Base-by-base conservation (phyloP, 2,797 vertebrate species). In the Antrozous pallidus region DNA sequence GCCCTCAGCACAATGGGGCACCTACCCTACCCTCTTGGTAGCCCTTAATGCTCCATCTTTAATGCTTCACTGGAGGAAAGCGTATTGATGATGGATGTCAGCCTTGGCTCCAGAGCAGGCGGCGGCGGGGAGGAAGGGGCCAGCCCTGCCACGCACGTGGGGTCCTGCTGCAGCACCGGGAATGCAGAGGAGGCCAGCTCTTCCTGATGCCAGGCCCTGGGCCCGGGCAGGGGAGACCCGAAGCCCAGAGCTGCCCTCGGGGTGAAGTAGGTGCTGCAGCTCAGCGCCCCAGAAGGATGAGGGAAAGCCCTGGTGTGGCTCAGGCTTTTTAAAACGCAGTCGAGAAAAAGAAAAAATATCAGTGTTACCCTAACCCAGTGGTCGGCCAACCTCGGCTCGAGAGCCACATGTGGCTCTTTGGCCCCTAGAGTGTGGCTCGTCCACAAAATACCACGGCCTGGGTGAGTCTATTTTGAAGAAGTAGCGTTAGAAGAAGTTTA, bases 61-160 rank as follows among this genome's bases (percentile, higher is more conserved):
- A 54, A 5, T 56, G 3, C 28, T n/a, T 42, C 3, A 0, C 22
- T 13, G 14, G 56, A 71, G 31, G 24, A 11, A 91, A 42, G 28
- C 0, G 0, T 17, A 3, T 65, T 33, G 22, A 20, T 54, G 54
- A 5, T 0, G 12, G 65, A 20, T 2, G 12, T 18, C 45, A 56
- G 31, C 61, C 20, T 22, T 18, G 74, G n/a, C 17, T 28, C 73
- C 18, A 0, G 1, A 17, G 54, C 20, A 17, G 65, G 5, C 28
- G 10, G 8, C 74, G 16, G 1, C 17, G 42, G 9, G 7, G 6
- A 63, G 28, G 56, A 40, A 24, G 7, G 5, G 0, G 14, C 36
- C 36, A n/a, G 42, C 42, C 42, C 42, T 42, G 42, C 42, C 42
- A 42, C 42, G 5, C 10, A 8, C 10, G 42, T 42, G 42, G 42